Evolutionary conservation across 2,113 vertebrate genomes (phyloP).

Genomic region (Petrocephalus zakoni): DNA sequence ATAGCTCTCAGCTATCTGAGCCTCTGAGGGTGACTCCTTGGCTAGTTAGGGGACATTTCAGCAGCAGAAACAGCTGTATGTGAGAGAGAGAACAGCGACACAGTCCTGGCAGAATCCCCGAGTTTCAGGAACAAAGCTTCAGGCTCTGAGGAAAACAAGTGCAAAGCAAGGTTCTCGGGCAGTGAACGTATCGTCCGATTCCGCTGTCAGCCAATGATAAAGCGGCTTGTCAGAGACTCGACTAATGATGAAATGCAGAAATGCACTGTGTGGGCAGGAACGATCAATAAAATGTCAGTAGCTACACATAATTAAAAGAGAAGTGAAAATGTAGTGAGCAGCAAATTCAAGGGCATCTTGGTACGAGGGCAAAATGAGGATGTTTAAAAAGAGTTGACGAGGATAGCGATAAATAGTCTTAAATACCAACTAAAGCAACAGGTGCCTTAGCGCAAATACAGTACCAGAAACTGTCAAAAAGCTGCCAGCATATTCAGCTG

Average conservation of each 20-base stretch:
- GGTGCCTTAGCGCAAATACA: not conserved
- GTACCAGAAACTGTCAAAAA: not conserved
- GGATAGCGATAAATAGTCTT: not conserved
- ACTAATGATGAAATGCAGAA: not conserved
- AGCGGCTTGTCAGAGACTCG: not conserved
- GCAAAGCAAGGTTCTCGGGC: not conserved
- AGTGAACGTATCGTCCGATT: not conserved
- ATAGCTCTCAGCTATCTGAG: not conserved
- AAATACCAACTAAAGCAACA: not conserved
- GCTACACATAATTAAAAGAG: not conserved
- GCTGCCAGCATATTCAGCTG: no score
- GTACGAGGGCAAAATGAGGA: not conserved
- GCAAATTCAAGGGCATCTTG: not conserved
- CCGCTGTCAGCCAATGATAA: not conserved
- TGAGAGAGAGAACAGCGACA: not conserved
- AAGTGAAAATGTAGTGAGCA: not conserved
- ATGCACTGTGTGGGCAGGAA: not conserved
- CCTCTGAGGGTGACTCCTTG: not conserved
- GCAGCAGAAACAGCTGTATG: not conserved
- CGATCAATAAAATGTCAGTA: not conserved
- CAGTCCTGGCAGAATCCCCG: not conserved
- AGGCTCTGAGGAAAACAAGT: not conserved
- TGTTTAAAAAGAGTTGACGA: not conserved
- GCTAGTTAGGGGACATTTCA: not conserved
- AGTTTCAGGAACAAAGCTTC: not conserved